A percentile compares a stretch with the other conserved stretches of the same genome.
These are phyloP conservation scores for Geophilus truncorum DNA, from an alignment of 2,888 invertebrate genomes.

Conservation along the genomic window DNA sequence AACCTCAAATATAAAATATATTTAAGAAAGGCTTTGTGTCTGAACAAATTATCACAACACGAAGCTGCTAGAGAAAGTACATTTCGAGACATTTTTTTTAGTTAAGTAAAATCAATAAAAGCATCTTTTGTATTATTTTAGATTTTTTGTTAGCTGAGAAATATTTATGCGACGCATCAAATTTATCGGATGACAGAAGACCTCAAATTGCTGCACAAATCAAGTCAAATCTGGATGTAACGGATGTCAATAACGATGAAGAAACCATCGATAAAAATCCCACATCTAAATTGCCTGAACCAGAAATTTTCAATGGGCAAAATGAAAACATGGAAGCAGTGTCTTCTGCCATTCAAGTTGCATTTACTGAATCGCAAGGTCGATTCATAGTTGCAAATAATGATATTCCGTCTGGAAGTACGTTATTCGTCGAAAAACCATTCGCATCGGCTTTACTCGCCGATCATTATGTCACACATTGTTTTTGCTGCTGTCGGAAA, in stretches of 20 bases:
- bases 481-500: slow-evolving; percentile 64
- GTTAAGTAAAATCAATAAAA: background rate
- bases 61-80: slow-evolving; percentile 47
- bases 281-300: background rate
- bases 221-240: background rate
- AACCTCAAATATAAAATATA: slow-evolving; percentile 61
- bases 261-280: background rate
- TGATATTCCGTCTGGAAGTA: slow-evolving; percentile 60
- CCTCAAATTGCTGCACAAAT: background rate
- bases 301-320: too few relatives aligned
- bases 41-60: slow-evolving; percentile 53
- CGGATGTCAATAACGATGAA: too few relatives aligned
- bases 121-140: background rate
- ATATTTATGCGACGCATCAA: background rate
- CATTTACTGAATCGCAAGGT: slow-evolving; percentile 49
- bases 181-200: background rate
- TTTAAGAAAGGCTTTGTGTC: slow-evolving; percentile 62
- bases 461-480: slow-evolving; percentile 56
- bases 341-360: background rate
- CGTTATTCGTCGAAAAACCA: slow-evolving; percentile 74
- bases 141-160: background rate
- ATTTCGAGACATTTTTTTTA: slow-evolving; percentile 43
- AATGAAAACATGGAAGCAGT: too few relatives aligned
- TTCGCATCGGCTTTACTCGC: slow-evolving; percentile 67
- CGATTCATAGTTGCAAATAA: slow-evolving; percentile 61